Conservation (phyloP, 2,113 vertebrate species). For the Corythoichthys haematopterus region DNA sequence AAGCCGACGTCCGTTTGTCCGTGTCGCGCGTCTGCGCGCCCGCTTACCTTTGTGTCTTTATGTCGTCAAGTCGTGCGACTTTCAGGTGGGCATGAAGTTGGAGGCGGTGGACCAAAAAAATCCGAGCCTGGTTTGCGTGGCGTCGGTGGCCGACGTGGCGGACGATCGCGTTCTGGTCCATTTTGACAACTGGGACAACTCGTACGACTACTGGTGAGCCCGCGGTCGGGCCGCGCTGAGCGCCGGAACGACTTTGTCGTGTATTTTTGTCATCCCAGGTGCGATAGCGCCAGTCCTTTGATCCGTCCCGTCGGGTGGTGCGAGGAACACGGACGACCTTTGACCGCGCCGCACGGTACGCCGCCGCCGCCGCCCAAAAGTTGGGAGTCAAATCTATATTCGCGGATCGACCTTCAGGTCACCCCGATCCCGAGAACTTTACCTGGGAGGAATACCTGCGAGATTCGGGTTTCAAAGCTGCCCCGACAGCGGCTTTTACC, state of each 20-base stretch:
- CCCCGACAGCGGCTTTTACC: slow-evolving; percentile 76
- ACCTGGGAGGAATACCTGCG: slow-evolving; percentile 82
- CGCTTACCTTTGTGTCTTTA: slow-evolving; percentile 14
- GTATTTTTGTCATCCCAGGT: slow-evolving; percentile 64
- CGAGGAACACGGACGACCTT: slow-evolving; percentile 75
- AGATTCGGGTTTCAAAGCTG: slow-evolving; percentile 74
- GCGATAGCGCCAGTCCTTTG: slow-evolving; percentile 83
- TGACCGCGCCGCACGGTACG: slow-evolving; percentile 83
- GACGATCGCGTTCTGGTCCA: slow-evolving; percentile 71
- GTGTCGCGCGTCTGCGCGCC: not conserved
- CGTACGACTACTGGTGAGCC: slow-evolving; percentile 76
- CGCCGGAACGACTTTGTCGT: not conserved
- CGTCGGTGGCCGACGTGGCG: slow-evolving; percentile 65
- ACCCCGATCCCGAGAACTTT: slow-evolving; percentile 77
- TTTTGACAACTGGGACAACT: slow-evolving; percentile 79
- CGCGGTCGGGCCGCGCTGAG: not conserved
- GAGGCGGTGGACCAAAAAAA: slow-evolving; percentile 77
- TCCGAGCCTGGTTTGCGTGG: slow-evolving; percentile 73
- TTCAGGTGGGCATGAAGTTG: slow-evolving; percentile 71
- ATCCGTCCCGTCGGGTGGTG: slow-evolving; percentile 85
- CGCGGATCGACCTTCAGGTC: slow-evolving; percentile 51
- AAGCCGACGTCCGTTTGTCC: not conserved
- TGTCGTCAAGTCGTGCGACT: slow-evolving; percentile 41
- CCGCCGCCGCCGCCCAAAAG: not conserved
- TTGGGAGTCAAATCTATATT: too few relatives aligned